Base-by-base conservation (phyloP, 2,888 invertebrate species). In the Synergus japonicus region DNA sequence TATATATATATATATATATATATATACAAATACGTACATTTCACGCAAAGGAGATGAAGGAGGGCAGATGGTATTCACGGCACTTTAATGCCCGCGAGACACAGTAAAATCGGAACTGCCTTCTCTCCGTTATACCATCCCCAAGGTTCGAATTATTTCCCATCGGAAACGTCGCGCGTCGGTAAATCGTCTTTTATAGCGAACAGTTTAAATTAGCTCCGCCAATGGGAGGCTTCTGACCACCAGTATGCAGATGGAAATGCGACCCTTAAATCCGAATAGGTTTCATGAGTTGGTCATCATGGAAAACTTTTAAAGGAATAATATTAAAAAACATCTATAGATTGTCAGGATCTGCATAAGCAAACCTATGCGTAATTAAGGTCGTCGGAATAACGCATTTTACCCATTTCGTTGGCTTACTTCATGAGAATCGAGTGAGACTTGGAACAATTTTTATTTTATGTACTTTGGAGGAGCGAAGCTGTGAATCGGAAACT, bases 11-110 rank as follows among this genome's bases (percentile, higher is more conserved):
- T n/a, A n/a, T n/a, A n/a, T n/a, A n/a, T n/a, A n/a, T n/a, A n/a
- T n/a, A n/a, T n/a, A n/a, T n/a, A n/a, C n/a, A n/a, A 22, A 22
- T 22, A 22, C n/a, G 22, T 60, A 22, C 12, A 22, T 18, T 22
- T 60, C 44, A 13, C 8, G 46, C 46, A 80, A 46, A 78, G 22
- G 54, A 44, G 67, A 44, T 46, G 8, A 7, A 29, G 15, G 46
- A 64, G 77, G 58, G 43, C 58, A 44, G 44, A 54, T 22, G 73
- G 73, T 77, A 82, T 81, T 84, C 79, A 81, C 79, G 77, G 77
- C 78, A 76, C 81, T 82, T 83, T 85, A 85, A 85, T 79, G 79
- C 77, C 60, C 73, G 79, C 79, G 65, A 82, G 83, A 84, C 80
- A 82, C 78, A 81, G 79, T 84, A 80, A 85, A 83, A 83, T 79